Evolutionary conservation across 2,888 invertebrate genomes (phyloP).

Genomic region (Xylota sylvarum): DNA sequence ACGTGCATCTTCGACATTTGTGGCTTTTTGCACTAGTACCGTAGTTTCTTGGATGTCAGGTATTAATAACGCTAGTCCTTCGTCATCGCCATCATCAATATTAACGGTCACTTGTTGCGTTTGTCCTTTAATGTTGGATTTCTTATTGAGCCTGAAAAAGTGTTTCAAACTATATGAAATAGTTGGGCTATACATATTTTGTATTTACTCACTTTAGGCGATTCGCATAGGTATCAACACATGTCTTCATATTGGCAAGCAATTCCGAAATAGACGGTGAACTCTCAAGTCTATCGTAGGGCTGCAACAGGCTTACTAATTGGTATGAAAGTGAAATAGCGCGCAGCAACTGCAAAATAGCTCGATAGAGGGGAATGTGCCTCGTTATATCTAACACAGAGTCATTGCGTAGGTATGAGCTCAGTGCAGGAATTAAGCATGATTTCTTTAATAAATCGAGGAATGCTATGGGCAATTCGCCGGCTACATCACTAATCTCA

Average conservation of each 20-base stretch:
- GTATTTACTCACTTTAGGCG: constrained; percentile 89
- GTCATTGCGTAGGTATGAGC: constrained; percentile 96
- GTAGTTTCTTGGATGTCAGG: constrained; percentile 92
- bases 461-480: constrained; percentile 89
- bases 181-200: background rate
- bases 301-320: constrained; percentile 88
- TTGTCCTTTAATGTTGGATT: constrained; percentile 86
- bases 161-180: background rate
- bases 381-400: constrained; percentile 99
- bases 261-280: constrained; percentile 91
- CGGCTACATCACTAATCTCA: constrained; percentile 84
- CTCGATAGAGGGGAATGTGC: constrained; percentile 96
- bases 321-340: constrained; percentile 89
- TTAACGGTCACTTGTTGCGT: constrained; percentile 84
- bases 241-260: constrained; percentile 94
- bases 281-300: constrained; percentile 85
- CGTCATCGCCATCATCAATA: constrained; percentile 92
- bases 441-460: constrained; percentile 92
- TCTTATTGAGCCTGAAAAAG: constrained; percentile 87
- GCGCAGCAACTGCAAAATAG: constrained; percentile 92
- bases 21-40: constrained; percentile 83
- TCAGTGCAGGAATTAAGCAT: constrained; percentile 93
- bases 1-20: constrained; percentile 81
- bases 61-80: constrained; percentile 94
- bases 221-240: constrained; percentile 96